Evolutionary conservation across 92 coral and sea anemone genomes (phyloP).

Genomic region (Phenganax stokvisi): DNA sequence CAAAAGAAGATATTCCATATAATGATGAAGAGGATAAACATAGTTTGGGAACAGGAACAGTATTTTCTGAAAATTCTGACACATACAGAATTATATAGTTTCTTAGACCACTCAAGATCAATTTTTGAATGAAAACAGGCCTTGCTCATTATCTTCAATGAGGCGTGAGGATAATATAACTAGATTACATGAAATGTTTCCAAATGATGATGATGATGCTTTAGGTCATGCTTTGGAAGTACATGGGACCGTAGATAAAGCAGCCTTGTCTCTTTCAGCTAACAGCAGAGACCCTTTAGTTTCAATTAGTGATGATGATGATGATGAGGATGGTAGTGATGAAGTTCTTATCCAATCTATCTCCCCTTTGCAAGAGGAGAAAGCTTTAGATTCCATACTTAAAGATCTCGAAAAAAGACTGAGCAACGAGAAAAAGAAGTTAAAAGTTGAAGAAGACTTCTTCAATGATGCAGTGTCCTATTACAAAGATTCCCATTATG

Average conservation of each 20-base stretch:
- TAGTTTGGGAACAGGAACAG: not conserved
- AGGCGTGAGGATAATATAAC: not conserved
- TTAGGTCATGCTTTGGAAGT: not conserved
- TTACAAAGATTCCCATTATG: constrained; percentile 46
- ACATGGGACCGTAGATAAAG: constrained; percentile 21
- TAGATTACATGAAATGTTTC: not conserved
- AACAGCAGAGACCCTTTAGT: not conserved
- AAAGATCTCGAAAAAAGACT: not conserved
- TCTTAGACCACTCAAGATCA: not conserved
- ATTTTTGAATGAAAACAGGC: not conserved
- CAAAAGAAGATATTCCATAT: constrained; percentile 40
- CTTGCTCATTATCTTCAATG: not conserved
- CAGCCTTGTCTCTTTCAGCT: constrained; percentile 1
- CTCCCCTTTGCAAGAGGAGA: not conserved
- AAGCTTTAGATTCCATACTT: not conserved
- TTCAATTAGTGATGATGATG: constrained; percentile 1
- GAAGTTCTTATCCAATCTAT: not conserved
- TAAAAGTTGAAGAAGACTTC: constrained; percentile 47
- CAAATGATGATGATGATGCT: not conserved
- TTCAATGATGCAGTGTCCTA: constrained; percentile 46
- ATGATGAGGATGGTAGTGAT: not conserved
- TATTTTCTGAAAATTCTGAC: constrained; percentile 8
- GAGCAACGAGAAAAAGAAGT: constrained; percentile 29
- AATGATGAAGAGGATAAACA: not conserved
- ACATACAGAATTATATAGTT: not conserved